phyloP scores from a whole-genome alignment of 2,888 invertebrate species.

The Heterodera filipjevi region DNA sequence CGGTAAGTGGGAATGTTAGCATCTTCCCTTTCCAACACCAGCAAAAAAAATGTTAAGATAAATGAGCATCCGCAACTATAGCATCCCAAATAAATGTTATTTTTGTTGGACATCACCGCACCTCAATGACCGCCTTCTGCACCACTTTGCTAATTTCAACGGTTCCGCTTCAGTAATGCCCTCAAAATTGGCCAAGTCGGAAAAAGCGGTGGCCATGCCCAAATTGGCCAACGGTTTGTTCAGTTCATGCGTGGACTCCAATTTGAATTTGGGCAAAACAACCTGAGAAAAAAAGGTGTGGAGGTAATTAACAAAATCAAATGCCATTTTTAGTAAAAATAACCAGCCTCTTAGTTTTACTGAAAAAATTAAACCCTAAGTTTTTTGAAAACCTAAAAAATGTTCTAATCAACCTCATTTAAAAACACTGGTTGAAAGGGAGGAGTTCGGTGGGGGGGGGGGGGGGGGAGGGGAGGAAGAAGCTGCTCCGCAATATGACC shows the following conservation, averaged over 20 bases:
- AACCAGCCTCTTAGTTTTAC: not conserved
- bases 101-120: slow-evolving; percentile 25
- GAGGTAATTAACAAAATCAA: not conserved
- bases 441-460: no score
- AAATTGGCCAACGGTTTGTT: slow-evolving; percentile 42
- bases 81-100: no score
- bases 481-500: no score
- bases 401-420: no score
- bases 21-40: no score
- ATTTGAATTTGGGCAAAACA: slow-evolving; percentile 55
- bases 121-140: slow-evolving; percentile 60
- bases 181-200: slow-evolving; percentile 44
- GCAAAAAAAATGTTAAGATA: no score
- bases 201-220: slow-evolving; percentile 50
- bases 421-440: no score
- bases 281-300: slow-evolving; percentile 37
- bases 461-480: no score
- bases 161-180: slow-evolving; percentile 39
- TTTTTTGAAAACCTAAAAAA: no score
- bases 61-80: no score
- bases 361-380: no score
- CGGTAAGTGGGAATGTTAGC: no score
- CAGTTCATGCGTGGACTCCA: slow-evolving; percentile 47
- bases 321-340: not conserved
- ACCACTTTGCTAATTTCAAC: slow-evolving; percentile 50